A percentile compares a stretch with the other conserved stretches of the same genome.
Conservation (phyloP, 2,888 invertebrate genomes). For the Drosophila macrospina region DNA sequence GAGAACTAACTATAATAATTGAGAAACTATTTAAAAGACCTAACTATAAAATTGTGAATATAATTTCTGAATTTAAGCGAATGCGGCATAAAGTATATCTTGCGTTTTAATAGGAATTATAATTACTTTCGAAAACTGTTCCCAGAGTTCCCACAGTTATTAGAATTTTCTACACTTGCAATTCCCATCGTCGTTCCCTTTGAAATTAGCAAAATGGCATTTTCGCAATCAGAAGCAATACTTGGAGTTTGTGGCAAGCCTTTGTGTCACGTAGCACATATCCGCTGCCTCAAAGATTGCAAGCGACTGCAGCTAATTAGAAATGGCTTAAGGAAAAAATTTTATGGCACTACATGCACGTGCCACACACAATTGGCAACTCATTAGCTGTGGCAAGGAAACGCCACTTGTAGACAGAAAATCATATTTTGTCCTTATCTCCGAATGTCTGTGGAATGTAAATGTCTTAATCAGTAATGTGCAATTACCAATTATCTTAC, state of each 20-base stretch:
- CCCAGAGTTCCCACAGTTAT: too few species aligned
- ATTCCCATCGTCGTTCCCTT: slow-evolving; percentile 26
- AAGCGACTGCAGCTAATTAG: slow-evolving; percentile 71
- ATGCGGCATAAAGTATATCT: not conserved
- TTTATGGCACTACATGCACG: slow-evolving; percentile 65
- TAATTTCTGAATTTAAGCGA: not conserved
- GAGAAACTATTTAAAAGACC: not conserved
- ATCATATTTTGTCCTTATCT: slow-evolving; percentile 22
- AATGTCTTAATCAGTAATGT: slow-evolving; percentile 33
- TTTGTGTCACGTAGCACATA: slow-evolving; percentile 59
- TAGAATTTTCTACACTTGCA: slow-evolving; percentile 28
- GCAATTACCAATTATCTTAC: slow-evolving; percentile 41
- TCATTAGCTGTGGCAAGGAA: slow-evolving; percentile 40
- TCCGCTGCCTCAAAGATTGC: slow-evolving; percentile 62
- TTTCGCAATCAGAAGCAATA: slow-evolving; percentile 48
- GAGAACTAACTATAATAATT: too few species aligned
- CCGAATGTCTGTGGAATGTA: slow-evolving; percentile 4
- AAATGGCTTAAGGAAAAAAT: slow-evolving; percentile 61
- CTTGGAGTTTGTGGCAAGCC: slow-evolving; percentile 44
- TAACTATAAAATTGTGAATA: too few species aligned
- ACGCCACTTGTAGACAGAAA: slow-evolving; percentile 5
- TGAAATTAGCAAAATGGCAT: slow-evolving; percentile 42
- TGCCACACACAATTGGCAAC: slow-evolving; percentile 53
- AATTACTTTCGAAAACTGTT: not conserved
- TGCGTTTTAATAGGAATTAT: not conserved